Conservation (phyloP, 2,797 vertebrate genomes). For the Phalloptychus januarius region DNA sequence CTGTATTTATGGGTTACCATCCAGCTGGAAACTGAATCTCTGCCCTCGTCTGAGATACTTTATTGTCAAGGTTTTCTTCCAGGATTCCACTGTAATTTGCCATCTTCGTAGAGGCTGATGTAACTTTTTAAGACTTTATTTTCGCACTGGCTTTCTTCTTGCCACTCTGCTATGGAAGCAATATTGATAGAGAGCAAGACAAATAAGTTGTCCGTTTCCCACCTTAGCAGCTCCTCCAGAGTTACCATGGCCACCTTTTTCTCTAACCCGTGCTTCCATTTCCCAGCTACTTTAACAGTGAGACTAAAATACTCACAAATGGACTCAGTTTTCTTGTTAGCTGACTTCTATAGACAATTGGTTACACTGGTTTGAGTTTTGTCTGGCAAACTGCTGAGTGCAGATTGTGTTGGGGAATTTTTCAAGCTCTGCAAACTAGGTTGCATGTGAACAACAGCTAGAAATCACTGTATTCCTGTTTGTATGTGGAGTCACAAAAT, state of each 20-base stretch:
- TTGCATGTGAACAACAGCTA: slow-evolving; percentile 25
- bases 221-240: neutral
- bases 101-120: too few species aligned
- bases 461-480: slow-evolving; percentile 26
- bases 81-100: neutral
- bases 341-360: neutral
- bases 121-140: neutral
- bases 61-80: neutral
- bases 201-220: neutral
- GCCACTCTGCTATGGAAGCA: neutral
- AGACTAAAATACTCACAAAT: neutral
- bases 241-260: neutral
- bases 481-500: slow-evolving; percentile 55
- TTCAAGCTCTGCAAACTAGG: neutral
- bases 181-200: neutral
- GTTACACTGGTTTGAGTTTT: neutral
- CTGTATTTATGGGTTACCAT: neutral
- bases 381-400: neutral
- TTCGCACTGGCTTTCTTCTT: neutral
- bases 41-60: neutral
- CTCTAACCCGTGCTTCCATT: neutral
- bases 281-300: neutral
- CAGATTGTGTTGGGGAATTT: slow-evolving; percentile 11
- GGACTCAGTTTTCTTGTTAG: neutral
- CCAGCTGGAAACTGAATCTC: neutral